A percentile compares a stretch with the other conserved stretches of the same genome.
Evolutionary conservation across 2,888 invertebrate species (phyloP).

Genomic region (Plusia festucae): DNA sequence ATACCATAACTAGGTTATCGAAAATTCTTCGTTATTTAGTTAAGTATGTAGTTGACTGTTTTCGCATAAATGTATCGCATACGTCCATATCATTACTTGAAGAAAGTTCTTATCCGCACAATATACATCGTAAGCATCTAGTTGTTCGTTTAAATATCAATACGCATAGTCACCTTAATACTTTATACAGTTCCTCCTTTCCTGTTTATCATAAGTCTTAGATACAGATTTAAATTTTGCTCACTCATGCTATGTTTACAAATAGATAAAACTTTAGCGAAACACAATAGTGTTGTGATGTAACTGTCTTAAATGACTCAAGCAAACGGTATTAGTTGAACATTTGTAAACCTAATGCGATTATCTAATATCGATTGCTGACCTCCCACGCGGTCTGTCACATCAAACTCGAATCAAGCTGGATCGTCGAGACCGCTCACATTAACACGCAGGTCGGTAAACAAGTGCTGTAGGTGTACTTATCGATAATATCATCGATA

Average conservation of each 20-base stretch:
- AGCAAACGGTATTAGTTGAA: constrained; percentile 72
- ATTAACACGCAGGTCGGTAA: constrained; percentile 62
- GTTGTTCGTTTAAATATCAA: background rate
- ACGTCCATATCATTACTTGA: background rate
- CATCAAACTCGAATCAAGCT: constrained; percentile 63
- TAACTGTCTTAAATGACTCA: constrained; percentile 75
- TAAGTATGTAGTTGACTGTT: too few species aligned
- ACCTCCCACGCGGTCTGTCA: constrained; percentile 79
- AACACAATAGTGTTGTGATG: constrained; percentile 57
- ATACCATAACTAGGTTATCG: too few species aligned
- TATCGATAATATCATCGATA: constrained; percentile 67
- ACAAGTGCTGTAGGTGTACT: constrained; percentile 68
- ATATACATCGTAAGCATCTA: background rate
- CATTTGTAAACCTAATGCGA: constrained; percentile 80
- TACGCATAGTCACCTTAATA: constrained; percentile 9
- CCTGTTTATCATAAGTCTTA: constrained; percentile 34
- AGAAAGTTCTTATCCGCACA: background rate
- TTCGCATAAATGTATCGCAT: too few species aligned
- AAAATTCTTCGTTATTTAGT: too few species aligned
- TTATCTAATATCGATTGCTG: constrained; percentile 85
- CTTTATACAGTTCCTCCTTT: constrained; percentile 28
- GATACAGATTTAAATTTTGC: constrained; percentile 29
- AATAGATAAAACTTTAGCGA: constrained; percentile 31
- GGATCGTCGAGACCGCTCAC: constrained; percentile 47
- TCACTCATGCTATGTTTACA: constrained; percentile 39